These are phyloP conservation scores for Rhagologus leucostigma DNA, from an alignment of 2,113 vertebrate genomes.

Conservation along the genomic window DNA sequence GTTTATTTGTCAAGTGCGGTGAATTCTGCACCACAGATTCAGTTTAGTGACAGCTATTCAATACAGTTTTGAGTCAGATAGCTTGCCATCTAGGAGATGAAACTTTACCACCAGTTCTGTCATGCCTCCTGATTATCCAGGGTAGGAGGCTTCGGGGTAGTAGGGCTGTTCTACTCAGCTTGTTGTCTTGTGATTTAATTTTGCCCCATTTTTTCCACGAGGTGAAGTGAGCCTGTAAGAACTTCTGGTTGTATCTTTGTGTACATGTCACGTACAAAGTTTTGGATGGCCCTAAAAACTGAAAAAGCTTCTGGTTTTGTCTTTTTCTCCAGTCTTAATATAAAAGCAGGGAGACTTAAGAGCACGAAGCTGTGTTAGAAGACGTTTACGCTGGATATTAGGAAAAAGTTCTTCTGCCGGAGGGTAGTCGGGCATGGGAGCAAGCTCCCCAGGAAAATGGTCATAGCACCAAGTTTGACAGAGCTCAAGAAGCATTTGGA, in stretches of 20 bases:
- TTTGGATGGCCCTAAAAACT: neutral
- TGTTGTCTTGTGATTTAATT: neutral
- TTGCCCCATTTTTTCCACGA: neutral
- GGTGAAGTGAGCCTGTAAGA: neutral
- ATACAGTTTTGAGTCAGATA: neutral
- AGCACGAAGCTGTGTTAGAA: neutral
- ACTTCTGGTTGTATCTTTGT: neutral
- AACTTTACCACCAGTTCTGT: neutral
- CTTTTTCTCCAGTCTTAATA: neutral
- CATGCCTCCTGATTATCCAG: neutral
- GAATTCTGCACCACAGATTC: neutral
- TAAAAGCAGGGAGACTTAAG: neutral
- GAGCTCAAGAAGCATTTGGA: neutral
- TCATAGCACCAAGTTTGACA: neutral
- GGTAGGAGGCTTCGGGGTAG: neutral
- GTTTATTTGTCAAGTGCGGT: neutral
- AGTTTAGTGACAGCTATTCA: neutral
- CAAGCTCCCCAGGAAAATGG: neutral
- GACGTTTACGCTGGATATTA: fast-evolving
- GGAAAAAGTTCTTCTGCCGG: neutral
- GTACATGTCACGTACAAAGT: neutral
- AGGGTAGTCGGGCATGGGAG: neutral
- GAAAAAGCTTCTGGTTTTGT: neutral
- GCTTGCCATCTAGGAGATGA: neutral
- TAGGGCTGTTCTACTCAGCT: neutral